These are phyloP conservation scores for Cryptomyrus ogoouensis DNA, from an alignment of 2,113 vertebrate species.

Conservation along the genomic window DNA sequence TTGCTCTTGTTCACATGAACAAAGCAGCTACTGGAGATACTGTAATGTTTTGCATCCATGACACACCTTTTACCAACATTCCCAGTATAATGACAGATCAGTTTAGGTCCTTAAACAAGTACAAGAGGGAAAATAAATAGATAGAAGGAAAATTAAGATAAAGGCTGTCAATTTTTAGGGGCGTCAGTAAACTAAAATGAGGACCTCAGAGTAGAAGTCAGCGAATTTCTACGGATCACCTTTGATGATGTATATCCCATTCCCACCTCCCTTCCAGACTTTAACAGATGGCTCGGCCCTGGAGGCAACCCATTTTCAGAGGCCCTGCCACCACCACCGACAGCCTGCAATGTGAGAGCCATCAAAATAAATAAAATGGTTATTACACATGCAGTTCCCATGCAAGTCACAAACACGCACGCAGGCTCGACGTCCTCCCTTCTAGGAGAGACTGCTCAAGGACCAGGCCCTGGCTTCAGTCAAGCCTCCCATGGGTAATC, in stretches of 20 bases:
- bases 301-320: slow-evolving; percentile 13
- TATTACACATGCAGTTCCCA: not conserved
- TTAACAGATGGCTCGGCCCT: slow-evolving; percentile 19
- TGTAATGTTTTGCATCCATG: not conserved
- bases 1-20: not conserved
- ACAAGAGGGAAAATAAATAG: not conserved
- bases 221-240: not conserved
- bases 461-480: not conserved
- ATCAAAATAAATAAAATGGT: slow-evolving; percentile 21
- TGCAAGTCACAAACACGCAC: not conserved
- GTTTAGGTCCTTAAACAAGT: not conserved
- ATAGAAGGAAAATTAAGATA: not conserved
- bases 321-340: not conserved
- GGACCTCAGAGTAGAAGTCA: not conserved
- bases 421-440: not conserved
- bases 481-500: not conserved
- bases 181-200: not conserved
- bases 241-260: not conserved
- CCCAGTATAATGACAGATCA: not conserved
- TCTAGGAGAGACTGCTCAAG: not conserved
- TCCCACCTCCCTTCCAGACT: slow-evolving; percentile 13
- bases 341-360: not conserved
- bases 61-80: not conserved
- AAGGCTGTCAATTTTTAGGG: not conserved
- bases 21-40: not conserved